Base-by-base conservation (phyloP, 2,888 invertebrate genomes). In the Adela reaumurella region DNA sequence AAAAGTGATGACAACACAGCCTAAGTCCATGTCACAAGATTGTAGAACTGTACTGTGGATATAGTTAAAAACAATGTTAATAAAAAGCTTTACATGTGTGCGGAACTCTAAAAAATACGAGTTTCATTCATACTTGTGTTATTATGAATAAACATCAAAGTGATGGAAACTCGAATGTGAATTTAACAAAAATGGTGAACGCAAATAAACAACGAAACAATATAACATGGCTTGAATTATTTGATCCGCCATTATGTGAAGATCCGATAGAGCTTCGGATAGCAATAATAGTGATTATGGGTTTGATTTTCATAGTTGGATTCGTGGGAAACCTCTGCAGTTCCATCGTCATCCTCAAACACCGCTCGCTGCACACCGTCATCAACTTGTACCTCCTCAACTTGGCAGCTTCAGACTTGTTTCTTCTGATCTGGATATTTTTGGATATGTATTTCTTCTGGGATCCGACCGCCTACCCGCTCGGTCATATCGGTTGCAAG, bases 351-450 rank as follows among this genome's bases (percentile, higher is more conserved):
- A 61, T 74, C 49, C 71, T 68, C 55, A 62, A 57, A 43, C 71
- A 74, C 52, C 68, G 57, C 47, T 64, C 62, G 18, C 71, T 74
- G 74, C 73, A 70, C 49, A 72, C 74, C 0, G 68, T 67, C 0
- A 76, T 71, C 16, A 74, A 76, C 52, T 72, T 62, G 48, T 76
- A 74, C 52, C 57, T 76, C 2, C 71, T 74, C 49, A 66, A 73
- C 54, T 57, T 76, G 52, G 74, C 74, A 1, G 59, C 70, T 3
- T 70, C 74, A 0, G 76, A 76, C 51, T 53, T 71, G n/a, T 54
- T 74, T 1, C 64, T 68, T 0, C 63, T 70, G 0, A 62, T 70
- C 17, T 64, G 65, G 0, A 67, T 73, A 19, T 48, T 68, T 20
- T 46, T 70, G 1, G 67, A 71, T 52, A 35, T 67, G 0, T 55